These are phyloP conservation scores for Leiothrix lutea DNA, from an alignment of 2,113 vertebrate genomes.

Conservation along the genomic window DNA sequence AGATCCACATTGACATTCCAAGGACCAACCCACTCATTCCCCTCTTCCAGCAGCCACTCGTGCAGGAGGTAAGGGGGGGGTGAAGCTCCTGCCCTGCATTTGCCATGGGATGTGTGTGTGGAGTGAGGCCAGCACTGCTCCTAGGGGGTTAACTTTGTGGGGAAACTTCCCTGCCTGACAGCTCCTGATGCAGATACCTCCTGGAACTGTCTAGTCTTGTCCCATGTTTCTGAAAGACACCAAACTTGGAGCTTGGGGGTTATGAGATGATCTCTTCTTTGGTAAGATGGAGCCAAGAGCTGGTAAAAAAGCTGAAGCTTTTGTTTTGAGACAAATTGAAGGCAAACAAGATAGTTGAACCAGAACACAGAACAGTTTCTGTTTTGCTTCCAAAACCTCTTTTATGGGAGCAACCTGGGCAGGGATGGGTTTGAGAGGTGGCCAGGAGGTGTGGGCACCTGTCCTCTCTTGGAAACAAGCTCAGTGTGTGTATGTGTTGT, in stretches of 20 bases:
- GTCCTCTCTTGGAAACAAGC: neutral
- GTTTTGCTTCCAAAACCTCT: neutral
- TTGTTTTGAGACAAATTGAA: neutral
- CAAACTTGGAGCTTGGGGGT: neutral
- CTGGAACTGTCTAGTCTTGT: neutral
- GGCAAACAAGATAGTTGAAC: neutral
- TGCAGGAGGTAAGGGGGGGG: conserved; percentile 89
- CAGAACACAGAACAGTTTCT: neutral
- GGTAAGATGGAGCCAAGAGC: neutral
- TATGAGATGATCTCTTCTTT: neutral
- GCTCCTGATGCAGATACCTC: neutral
- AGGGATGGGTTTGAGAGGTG: neutral
- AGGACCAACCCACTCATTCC: conserved; percentile 98
- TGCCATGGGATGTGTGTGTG: neutral
- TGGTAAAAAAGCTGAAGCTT: neutral
- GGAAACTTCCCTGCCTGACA: neutral
- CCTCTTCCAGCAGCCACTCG: conserved; percentile 93
- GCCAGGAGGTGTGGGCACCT: neutral
- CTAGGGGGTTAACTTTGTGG: neutral
- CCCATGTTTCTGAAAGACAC: neutral
- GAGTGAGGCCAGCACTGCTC: neutral
- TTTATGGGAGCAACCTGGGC: rapidly evolving
- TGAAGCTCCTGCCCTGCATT: neutral
- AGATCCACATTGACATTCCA: conserved; percentile 99
- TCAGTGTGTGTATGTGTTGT: neutral